Evolutionary conservation across 2,888 invertebrate species (phyloP).

Genomic region (Troides helena): DNA sequence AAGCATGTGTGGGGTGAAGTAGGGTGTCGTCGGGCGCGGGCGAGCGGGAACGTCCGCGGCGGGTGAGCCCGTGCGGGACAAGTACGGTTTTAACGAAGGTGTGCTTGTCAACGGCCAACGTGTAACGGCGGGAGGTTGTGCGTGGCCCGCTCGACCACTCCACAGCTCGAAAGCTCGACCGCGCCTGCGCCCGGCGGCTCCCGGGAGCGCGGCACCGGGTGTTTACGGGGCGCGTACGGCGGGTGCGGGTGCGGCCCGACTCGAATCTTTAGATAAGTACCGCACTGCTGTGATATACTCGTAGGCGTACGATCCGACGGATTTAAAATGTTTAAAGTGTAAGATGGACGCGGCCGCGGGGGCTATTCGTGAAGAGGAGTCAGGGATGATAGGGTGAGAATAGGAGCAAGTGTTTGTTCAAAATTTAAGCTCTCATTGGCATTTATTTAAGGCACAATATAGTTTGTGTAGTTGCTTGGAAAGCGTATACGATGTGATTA

Average conservation of each 20-base stretch:
- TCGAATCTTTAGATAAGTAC: conserved; percentile 66
- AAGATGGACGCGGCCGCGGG: conserved; percentile 33
- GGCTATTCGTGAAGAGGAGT: conserved; percentile 24
- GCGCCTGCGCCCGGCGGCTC: background rate
- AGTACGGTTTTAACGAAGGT: background rate
- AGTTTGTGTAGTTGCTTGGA: conserved; percentile 1
- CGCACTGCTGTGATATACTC: conserved; percentile 73
- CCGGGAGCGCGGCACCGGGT: conserved; percentile 53
- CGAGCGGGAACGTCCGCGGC: background rate
- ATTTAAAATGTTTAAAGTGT: conserved; percentile 39
- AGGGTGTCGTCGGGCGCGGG: conserved; percentile 43
- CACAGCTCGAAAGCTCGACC: too few relatives aligned
- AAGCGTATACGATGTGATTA: conserved; percentile 2
- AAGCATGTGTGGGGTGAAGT: conserved; percentile 48
- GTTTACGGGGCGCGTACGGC: conserved; percentile 62
- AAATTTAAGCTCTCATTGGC: too few relatives aligned
- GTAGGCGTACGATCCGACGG: conserved; percentile 54
- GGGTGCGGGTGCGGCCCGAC: conserved; percentile 39
- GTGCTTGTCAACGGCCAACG: too few relatives aligned
- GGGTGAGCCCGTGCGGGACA: background rate
- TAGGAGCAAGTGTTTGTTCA: background rate
- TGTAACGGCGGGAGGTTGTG: too few relatives aligned
- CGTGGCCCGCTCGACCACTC: conserved; percentile 24
- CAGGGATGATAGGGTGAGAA: background rate
- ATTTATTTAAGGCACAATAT: background rate